phyloP scores from a whole-genome alignment of 2,888 invertebrate species.

The Chloromyia formosa region DNA sequence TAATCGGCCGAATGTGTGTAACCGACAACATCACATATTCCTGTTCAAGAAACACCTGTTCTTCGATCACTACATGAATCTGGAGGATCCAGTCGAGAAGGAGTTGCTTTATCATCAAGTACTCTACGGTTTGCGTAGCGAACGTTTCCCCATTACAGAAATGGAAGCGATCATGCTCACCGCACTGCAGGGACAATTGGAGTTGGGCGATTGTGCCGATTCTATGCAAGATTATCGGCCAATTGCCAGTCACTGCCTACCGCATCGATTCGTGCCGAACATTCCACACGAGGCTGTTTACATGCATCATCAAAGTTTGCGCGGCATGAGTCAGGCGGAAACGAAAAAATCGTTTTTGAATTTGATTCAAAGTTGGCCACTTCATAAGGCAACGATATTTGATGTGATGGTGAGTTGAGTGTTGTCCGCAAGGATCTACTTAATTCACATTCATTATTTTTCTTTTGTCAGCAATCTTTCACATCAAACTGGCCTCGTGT shows the following conservation, averaged over 20 bases:
- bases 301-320: slow-evolving; percentile 88
- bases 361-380: slow-evolving; percentile 91
- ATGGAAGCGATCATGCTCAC: slow-evolving; percentile 96
- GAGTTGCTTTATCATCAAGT: slow-evolving; percentile 94
- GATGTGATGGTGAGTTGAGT: slow-evolving; percentile 84
- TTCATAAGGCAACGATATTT: slow-evolving; percentile 91
- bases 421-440: too few species aligned
- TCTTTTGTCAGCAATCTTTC: slow-evolving; percentile 84
- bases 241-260: slow-evolving; percentile 83
- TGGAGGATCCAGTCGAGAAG: slow-evolving; percentile 88
- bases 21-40: slow-evolving; percentile 73
- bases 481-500: slow-evolving; percentile 95
- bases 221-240: slow-evolving; percentile 72
- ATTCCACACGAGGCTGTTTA: slow-evolving; percentile 85
- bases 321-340: slow-evolving; percentile 85
- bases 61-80: slow-evolving; percentile 80
- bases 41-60: slow-evolving; percentile 85
- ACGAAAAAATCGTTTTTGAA: slow-evolving; percentile 93
- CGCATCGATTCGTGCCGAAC: slow-evolving; percentile 80
- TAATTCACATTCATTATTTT: too few species aligned
- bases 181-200: slow-evolving; percentile 91
- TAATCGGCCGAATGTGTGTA: slow-evolving; percentile 65
- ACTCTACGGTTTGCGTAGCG: slow-evolving; percentile 87
- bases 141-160: slow-evolving; percentile 90
- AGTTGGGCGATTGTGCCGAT: slow-evolving; percentile 83